phyloP scores from a whole-genome alignment of 2,797 vertebrate species.

The Bradypodion pumilum region DNA sequence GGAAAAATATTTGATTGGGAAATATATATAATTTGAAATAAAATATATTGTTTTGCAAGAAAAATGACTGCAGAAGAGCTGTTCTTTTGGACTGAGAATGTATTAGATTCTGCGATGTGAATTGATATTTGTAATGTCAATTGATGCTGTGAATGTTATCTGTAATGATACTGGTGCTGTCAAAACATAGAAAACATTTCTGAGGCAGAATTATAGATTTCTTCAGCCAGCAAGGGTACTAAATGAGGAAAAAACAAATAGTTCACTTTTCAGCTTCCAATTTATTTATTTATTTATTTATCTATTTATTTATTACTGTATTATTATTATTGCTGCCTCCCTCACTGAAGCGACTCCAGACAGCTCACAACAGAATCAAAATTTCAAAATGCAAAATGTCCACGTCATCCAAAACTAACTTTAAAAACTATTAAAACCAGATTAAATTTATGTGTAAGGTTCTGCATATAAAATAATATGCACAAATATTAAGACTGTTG shows the following conservation, averaged over 20 bases:
- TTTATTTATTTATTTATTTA: no score
- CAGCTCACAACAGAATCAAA: no score
- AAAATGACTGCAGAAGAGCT: background rate
- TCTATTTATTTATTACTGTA: no score
- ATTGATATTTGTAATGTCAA: background rate
- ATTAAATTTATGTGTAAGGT: background rate
- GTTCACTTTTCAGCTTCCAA: background rate
- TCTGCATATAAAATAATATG: background rate
- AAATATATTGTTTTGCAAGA: no score
- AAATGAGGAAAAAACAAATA: background rate
- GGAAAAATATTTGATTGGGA: no score
- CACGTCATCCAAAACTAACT: no score
- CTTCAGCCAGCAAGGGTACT: background rate
- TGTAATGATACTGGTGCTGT: background rate
- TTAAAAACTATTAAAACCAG: no score
- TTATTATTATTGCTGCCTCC: no score
- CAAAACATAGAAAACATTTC: background rate
- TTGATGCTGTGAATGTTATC: no score
- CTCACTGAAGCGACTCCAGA: no score
- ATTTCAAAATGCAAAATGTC: no score
- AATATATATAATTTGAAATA: no score
- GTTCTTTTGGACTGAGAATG: constrained; percentile 10
- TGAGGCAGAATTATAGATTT: background rate
- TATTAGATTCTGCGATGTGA: constrained; percentile 3
- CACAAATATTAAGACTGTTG: background rate